phyloP scores from a whole-genome alignment of 2,888 invertebrate genomes.

The Danaus chrysippus region DNA sequence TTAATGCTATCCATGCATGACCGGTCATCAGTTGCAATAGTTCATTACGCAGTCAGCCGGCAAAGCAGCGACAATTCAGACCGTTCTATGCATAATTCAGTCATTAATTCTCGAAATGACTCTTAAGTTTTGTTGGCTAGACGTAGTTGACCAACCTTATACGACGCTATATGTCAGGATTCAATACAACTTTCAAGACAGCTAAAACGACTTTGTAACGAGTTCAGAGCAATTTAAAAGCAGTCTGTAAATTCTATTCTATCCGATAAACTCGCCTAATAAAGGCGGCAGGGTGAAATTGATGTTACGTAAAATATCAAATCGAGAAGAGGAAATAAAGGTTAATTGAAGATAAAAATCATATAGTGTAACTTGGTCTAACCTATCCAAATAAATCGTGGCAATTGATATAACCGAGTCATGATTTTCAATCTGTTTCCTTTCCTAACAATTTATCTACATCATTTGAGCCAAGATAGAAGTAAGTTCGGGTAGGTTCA shows the following conservation, averaged over 20 bases:
- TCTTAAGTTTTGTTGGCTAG: slow-evolving; percentile 67
- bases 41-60: slow-evolving; percentile 62
- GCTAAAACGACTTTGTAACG: slow-evolving; percentile 36
- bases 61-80: slow-evolving; percentile 67
- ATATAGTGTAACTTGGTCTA: no score
- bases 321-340: background rate
- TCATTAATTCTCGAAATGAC: slow-evolving; percentile 74
- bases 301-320: background rate
- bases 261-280: slow-evolving; percentile 23
- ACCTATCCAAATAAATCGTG: background rate
- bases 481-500: slow-evolving; percentile 76
- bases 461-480: slow-evolving; percentile 27
- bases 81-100: slow-evolving; percentile 72
- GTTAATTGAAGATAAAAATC: no score
- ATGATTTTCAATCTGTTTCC: slow-evolving; percentile 5
- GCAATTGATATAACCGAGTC: background rate
- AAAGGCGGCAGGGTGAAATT: slow-evolving; percentile 9
- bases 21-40: slow-evolving; percentile 20
- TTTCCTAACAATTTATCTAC: slow-evolving; percentile 13
- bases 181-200: slow-evolving; percentile 53
- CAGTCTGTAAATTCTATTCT: slow-evolving; percentile 27
- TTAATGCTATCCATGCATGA: slow-evolving; percentile 24
- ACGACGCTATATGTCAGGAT: slow-evolving; percentile 54
- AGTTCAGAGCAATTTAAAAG: slow-evolving; percentile 32
- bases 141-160: slow-evolving; percentile 59